Conservation (phyloP, 2,113 vertebrate species). For the Amphiprion ocellaris region DNA sequence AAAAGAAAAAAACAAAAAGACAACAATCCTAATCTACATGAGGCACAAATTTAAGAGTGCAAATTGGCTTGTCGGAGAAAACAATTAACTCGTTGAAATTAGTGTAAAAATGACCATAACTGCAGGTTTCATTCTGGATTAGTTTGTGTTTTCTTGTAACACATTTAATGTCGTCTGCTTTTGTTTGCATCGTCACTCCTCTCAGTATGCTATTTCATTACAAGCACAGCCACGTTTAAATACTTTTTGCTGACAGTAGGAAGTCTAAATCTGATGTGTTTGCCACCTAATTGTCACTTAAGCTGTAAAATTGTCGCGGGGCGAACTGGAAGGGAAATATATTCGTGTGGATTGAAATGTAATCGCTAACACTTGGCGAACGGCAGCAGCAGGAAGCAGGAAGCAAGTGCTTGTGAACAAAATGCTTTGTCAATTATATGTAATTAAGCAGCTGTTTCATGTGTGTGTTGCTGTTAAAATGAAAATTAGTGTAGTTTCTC, state of each 20-base stretch:
- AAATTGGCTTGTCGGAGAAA: too few species aligned
- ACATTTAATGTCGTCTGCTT: background rate
- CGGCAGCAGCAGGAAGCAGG: background rate
- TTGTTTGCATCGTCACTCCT: background rate
- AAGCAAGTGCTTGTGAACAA: background rate
- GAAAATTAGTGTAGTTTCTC: slow-evolving; percentile 5
- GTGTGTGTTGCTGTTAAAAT: background rate
- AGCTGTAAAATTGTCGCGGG: background rate
- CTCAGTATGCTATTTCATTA: background rate
- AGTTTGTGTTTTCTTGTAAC: background rate
- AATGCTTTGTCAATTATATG: background rate
- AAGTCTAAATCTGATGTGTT: background rate
- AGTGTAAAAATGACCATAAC: too few species aligned
- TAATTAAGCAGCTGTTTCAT: background rate
- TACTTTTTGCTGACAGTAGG: too few species aligned
- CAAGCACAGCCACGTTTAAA: too few species aligned
- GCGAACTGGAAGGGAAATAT: background rate
- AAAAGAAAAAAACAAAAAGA: too few species aligned
- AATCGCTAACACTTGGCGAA: background rate
- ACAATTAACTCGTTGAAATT: too few species aligned
- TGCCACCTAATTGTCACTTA: background rate
- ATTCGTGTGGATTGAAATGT: background rate
- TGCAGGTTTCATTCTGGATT: background rate
- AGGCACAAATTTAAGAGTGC: too few species aligned
- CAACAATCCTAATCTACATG: too few species aligned